Evolutionary conservation across 1,140 invertebrate genomes (phyloP), one percentile per base, ranked within the genome.

Genomic region (Tribolium madens): DNA sequence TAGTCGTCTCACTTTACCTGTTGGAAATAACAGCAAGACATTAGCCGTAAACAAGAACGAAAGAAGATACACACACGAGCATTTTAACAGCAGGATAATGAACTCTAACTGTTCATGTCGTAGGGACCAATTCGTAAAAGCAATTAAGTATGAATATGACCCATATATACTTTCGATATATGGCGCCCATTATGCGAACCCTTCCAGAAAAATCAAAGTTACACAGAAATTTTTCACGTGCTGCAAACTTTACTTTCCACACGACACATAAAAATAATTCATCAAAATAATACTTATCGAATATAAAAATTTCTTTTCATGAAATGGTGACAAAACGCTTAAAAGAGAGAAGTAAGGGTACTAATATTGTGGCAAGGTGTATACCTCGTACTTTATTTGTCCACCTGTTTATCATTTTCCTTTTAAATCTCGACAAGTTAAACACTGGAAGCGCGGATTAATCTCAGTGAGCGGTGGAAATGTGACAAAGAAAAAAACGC

Each of bases 41-140:
- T 64, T 64, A 76, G 18, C 47, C 42, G 74, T 68, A 36, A 57
- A 60, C 73, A 75, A 75, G 53, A 60, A 75, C 57, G 47, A 50
- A 46, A 76, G 60, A 52, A 76, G 57, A 68, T 64, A 64, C 57
- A 64, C 57, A 64, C 57, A 33, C 21, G 57, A 64, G 26, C 57
- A 64, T 64, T 72, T 72, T 72, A 48, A 72, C 70, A 36, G n/a
- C 52, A 79, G 80, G 80, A 81, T 76, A 81, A 80, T 80, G 79
- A 81, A 81, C 80, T 78, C 76, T 80, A 81, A 81, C 80, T 78
- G 78, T 81, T 80, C 75, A 78, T 71, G 52, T 47, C 69, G 64
- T 79, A 76, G 70, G 72, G 80, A 73, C 73, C 64, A 75, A 73
- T 70, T 69, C 72, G 53, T 72, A 57, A 26, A 57, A 53, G 46